These are phyloP conservation scores for Corvus hawaiiensis DNA, from an alignment of 2,113 vertebrate genomes.

Conservation along the genomic window DNA sequence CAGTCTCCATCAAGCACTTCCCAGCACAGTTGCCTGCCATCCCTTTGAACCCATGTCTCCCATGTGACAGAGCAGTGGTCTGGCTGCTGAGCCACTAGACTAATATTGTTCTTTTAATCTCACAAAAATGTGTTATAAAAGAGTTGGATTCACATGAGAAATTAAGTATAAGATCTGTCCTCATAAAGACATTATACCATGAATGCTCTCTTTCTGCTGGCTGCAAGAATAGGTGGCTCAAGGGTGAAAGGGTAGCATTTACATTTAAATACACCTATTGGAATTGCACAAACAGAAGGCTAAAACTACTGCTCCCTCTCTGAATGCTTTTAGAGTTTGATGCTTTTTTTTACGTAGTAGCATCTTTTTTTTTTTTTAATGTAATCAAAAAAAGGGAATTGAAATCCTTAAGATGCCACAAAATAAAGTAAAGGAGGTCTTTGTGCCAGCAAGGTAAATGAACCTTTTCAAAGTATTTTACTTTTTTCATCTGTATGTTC, in stretches of 20 bases:
- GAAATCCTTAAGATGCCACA: not conserved
- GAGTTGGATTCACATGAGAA: conserved; percentile 64
- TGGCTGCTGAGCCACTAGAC: conserved; percentile 46
- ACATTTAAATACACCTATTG: conserved; percentile 75
- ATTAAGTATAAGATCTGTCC: conserved; percentile 66
- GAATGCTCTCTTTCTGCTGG: conserved; percentile 68
- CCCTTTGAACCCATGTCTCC: conserved; percentile 24
- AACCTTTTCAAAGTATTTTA: conserved; percentile 33
- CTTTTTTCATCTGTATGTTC: not conserved
- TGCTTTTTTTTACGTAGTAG: not conserved
- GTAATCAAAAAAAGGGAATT: not conserved
- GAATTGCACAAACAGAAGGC: conserved; percentile 61
- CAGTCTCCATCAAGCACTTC: not conserved
- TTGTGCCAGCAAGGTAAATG: not conserved
- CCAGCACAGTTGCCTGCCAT: not conserved
- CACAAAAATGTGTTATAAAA: conserved; percentile 50
- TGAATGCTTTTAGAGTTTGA: conserved; percentile 43
- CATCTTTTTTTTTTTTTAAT: not conserved
- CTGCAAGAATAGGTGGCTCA: conserved; percentile 67
- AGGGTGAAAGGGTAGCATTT: conserved; percentile 73
- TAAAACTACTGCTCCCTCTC: conserved; percentile 52
- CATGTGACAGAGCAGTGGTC: conserved; percentile 47
- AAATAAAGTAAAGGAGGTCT: conserved; percentile 13
- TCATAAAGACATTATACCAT: conserved; percentile 70
- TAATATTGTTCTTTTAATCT: conserved; percentile 60